Conservation (phyloP, 2,888 invertebrate species). For the Drosophila melanosoma region DNA sequence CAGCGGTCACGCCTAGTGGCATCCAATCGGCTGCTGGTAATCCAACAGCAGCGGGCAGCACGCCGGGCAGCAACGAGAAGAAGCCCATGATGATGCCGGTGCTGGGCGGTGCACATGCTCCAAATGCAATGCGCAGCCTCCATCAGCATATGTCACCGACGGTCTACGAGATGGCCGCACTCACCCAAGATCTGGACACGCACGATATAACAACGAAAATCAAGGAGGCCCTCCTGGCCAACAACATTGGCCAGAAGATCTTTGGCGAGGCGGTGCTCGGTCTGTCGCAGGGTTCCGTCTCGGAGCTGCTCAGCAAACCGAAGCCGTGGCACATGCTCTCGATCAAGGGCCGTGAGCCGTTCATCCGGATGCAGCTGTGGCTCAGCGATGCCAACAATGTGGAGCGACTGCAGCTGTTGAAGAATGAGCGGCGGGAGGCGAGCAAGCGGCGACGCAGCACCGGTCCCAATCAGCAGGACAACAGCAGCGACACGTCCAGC, state of each 20-base stretch:
- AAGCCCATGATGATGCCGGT: slow-evolving; percentile 87
- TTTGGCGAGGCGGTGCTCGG: slow-evolving; percentile 99
- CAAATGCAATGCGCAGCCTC: slow-evolving; percentile 89
- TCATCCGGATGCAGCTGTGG: slow-evolving; percentile 98
- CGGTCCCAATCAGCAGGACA: slow-evolving; percentile 92
- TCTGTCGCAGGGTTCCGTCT: slow-evolving; percentile 98
- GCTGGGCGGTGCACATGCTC: slow-evolving; percentile 88
- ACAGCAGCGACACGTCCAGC: slow-evolving; percentile 94
- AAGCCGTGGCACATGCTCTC: slow-evolving; percentile 99
- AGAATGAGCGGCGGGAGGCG: slow-evolving; percentile 95
- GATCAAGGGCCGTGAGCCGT: slow-evolving; percentile 98
- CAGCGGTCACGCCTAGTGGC: slow-evolving; percentile 83
- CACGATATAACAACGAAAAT: slow-evolving; percentile 98
- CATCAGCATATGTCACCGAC: slow-evolving; percentile 96
- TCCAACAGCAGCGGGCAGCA: not conserved
- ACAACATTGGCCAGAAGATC: slow-evolving; percentile 99
- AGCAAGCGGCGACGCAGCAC: slow-evolving; percentile 95
- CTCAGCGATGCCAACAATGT: slow-evolving; percentile 97
- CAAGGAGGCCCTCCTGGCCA: slow-evolving; percentile 97
- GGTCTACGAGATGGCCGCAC: slow-evolving; percentile 98
- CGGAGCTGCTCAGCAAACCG: slow-evolving; percentile 98
- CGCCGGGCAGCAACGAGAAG: slow-evolving; percentile 79
- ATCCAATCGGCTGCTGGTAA: slow-evolving; percentile 44
- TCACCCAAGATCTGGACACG: slow-evolving; percentile 98
- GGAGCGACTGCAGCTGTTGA: slow-evolving; percentile 95